A percentile compares a stretch with the other conserved stretches of the same genome.
phyloP scores from a whole-genome alignment of 2,113 vertebrate species.

The Melanocharis versteri region DNA sequence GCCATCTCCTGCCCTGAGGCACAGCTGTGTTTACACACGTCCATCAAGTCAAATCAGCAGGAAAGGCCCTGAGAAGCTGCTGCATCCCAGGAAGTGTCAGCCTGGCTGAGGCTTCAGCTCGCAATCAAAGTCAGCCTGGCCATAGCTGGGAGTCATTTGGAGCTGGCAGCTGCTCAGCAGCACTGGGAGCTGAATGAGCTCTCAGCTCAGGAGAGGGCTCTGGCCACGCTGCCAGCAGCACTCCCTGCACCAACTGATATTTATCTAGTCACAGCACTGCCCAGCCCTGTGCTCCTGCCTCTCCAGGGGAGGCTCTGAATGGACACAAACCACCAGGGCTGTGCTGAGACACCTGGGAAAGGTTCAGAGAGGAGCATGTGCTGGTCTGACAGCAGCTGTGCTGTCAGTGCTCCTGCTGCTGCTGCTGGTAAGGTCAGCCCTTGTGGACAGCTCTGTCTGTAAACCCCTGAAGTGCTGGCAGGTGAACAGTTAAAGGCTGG shows the following conservation, averaged over 20 bases:
- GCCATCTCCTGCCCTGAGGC: neutral
- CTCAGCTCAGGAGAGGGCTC: neutral
- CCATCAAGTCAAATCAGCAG: neutral
- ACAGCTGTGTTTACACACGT: neutral
- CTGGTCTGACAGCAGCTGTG: neutral
- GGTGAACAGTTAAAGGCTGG: neutral
- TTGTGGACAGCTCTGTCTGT: neutral
- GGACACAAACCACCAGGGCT: neutral
- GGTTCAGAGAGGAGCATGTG: neutral
- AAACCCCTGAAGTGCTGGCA: neutral
- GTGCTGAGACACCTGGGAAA: neutral
- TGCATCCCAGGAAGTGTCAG: neutral
- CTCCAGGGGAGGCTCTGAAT: neutral
- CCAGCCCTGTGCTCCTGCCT: neutral
- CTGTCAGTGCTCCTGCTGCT: neutral
- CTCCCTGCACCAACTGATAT: neutral
- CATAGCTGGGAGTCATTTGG: neutral
- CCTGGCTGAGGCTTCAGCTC: neutral
- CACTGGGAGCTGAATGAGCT: neutral
- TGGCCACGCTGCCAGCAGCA: neutral
- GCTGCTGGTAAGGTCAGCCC: neutral
- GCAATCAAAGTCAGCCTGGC: neutral
- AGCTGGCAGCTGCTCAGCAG: slow-evolving; percentile 28
- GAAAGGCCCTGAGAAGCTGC: neutral
- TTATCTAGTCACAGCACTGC: neutral